Evolutionary conservation across 2,113 vertebrate genomes (phyloP), one percentile per base, ranked within the genome.

Genomic region (Embiotoca jacksoni): DNA sequence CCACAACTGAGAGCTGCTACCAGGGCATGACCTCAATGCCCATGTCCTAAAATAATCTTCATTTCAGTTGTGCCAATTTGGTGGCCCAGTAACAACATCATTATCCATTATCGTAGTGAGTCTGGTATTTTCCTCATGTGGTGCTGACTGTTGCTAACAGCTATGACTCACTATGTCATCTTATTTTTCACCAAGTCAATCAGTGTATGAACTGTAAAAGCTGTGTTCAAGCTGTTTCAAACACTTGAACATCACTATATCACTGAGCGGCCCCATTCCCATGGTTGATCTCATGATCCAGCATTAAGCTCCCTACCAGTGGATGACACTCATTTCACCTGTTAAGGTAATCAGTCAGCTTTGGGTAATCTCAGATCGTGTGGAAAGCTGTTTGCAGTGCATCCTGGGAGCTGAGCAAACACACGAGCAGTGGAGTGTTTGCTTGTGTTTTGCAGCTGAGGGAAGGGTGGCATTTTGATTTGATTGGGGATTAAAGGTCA

Each of bases 401-500:
- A 88, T 64, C 61, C n/a, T 87, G 77, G 67, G 74, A 88, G 79
- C 68, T 74, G 52, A 78, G 63, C 46, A 75, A 33, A 41, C 57
- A 66, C 72, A 46, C 46, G 44, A 49, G 35, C 75, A 44, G 46
- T 14, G 35, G 50, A 69, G 50, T 30, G 15, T 69, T 72, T 75
- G 69, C 65, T 54, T 75, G 72, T 82, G 73, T 81, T 83, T 44
- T 49, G 64, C 36, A 36, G 66, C 10, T 10, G 60, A 75, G 50
- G 57, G 65, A 82, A 75, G 47, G 50, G 49, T 75, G 72, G 74
- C 55, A 83, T 85, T 80, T 80, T 72, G 83, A 88, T 89, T 87
- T 88, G 81, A 85, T 73, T 81, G 76, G 71, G 86, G 83, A 93
- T 91, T 93, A 90, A 89, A 90, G 89, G 88, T 90, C 88, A 88